Evolutionary conservation across 2,888 invertebrate genomes (phyloP).

Genomic region (Trachelus iudaicus): DNA sequence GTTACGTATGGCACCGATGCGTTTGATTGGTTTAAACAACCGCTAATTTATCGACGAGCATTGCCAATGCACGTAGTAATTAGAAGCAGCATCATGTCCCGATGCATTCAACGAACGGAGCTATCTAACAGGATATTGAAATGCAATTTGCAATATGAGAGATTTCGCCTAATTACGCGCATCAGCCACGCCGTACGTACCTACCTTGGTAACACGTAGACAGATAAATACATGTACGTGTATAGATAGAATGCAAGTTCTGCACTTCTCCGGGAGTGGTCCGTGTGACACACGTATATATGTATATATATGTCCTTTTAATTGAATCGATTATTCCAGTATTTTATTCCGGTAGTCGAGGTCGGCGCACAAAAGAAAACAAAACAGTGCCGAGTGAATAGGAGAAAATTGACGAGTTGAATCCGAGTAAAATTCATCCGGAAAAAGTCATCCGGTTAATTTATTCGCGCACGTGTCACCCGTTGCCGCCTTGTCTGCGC

Average conservation of each 20-base stretch:
- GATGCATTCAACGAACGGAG: neutral
- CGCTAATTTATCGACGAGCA: slow-evolving; percentile 36
- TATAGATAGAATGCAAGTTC: neutral
- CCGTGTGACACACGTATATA: neutral
- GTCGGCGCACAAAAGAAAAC: neutral
- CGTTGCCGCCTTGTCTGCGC: neutral
- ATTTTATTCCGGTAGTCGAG: neutral
- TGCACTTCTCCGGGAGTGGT: neutral
- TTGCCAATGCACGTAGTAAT: slow-evolving; percentile 24
- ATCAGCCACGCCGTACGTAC: neutral
- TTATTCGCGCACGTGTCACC: neutral
- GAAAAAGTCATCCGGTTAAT: neutral
- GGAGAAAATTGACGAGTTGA: neutral
- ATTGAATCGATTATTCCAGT: neutral
- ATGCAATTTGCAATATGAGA: slow-evolving; percentile 30
- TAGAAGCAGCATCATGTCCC: slow-evolving; percentile 35
- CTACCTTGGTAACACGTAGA: neutral
- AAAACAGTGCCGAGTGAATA: neutral
- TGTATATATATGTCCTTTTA: neutral
- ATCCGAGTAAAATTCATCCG: neutral
- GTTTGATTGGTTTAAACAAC: slow-evolving; percentile 11
- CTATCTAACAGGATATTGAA: neutral
- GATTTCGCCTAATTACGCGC: slow-evolving; percentile 37
- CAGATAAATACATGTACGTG: neutral
- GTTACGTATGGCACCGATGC: neutral